Evolutionary conservation across 2,797 vertebrate genomes (phyloP), one percentile per base, ranked within the genome.

Genomic region (Kryptopterus vitreolus): DNA sequence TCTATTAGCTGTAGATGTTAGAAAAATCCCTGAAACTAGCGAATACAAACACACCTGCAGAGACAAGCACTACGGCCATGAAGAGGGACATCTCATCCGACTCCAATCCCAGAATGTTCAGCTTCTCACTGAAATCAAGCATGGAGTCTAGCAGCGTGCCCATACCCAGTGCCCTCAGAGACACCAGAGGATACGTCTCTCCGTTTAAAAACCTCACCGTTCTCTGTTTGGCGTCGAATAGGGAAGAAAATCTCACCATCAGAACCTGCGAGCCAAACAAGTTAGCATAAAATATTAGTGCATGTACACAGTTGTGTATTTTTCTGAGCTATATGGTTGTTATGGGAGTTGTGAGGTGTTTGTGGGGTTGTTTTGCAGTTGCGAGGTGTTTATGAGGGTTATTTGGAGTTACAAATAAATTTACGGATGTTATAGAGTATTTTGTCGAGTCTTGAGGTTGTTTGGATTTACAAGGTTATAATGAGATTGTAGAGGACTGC

Each of bases 41-140:
- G 5, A 50, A n/a, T 43, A 4, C 12, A 59, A 48, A 33, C 13
- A 8, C 24, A 95, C 94, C 94, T 13, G 94, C 93, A 83, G 94
- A 95, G 48, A 94, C 90, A 11, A 95, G 90, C 87, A 95, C 94
- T 0, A 95, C 92, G 0, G 94, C 94, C 94, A 94, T 94, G 71
- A 95, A 95, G 35, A 95, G 92, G 0, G 92, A 94, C 93, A 94
- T 94, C 90, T 95, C 94, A 1, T 95, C 93, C 0, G 93, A 90
- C 87, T 94, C 92, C 90, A 95, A 88, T 8, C 90, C 90, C 89
- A 95, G 84, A 63, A 88, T 89, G 2, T 87, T 90, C 0, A 95
- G 90, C 87, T 94, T 95, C 87, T 94, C 93, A 0, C 94, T 94
- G 89, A 95, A 95, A n/a, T 94, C 94, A 75, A 95, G 94, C 94